Evolutionary conservation across 2,888 invertebrate genomes (phyloP), one percentile per base, ranked within the genome.

Genomic region (Lepidochitona cinerea): DNA sequence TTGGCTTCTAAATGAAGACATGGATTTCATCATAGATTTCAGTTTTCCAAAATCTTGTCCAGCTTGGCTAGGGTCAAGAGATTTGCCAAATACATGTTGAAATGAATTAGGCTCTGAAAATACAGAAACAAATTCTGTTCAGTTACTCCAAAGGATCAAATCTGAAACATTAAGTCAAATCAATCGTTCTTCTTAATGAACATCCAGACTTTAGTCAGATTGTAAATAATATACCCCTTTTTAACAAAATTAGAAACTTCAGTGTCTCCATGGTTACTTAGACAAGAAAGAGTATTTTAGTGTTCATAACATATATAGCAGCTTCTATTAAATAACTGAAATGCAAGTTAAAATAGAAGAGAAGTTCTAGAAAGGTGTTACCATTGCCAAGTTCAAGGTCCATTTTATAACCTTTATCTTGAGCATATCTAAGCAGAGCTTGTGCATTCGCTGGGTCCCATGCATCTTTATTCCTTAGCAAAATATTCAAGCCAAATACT

Each of bases 401-500:
- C 49, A 49, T 7, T n/a, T 49, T 2, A 7, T 5, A 49, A 49
- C 92, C 91, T 76, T 93, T 92, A 3, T 90, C 84, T 79, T 92
- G 92, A 0, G 94, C 93, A 88, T 93, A 95, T 29, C 92, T 87
- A 66, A 96, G 91, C 32, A 95, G 89, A 69, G 93, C 90, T 75
- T 91, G 91, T 5, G 95, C 94, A 91, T 95, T 95, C 32, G 90
- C 89, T 36, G 92, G 91, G 88, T 94, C 92, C 95, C 95, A 96
- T 0, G 92, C 92, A 76, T 92, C 91, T 18, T 84, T 78, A 75
- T 92, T 91, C 75, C 95, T 92, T 12, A 93, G 89, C 52, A 95
- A 91, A 26, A 93, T 92, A 90, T 95, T 95, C 14, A 95, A 91
- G 85, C 94, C 94, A 89, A 95, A 95, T 69, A 95, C 89, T 78